Conservation (phyloP, 2,888 invertebrate genomes). For the Cancer borealis region DNA sequence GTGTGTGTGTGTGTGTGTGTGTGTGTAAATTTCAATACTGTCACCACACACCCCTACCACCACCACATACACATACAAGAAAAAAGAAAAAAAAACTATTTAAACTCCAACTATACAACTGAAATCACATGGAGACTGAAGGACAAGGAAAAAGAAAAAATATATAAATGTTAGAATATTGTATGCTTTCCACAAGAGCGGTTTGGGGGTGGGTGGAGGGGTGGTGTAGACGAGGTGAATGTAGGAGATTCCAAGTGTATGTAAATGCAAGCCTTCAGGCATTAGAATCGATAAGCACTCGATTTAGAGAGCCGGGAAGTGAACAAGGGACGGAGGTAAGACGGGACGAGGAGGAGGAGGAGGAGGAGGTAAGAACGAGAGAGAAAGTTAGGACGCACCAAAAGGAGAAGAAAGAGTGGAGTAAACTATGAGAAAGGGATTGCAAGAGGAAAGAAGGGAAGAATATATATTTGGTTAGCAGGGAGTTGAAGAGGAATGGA, state of each 20-base stretch:
- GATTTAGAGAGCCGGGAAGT: background rate
- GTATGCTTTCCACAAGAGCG: background rate
- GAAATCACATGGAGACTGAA: background rate
- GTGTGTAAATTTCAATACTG: no score
- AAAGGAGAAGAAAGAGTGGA: no score
- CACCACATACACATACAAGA: background rate
- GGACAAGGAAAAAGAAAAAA: background rate
- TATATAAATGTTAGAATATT: background rate
- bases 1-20: no score
- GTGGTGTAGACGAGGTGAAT: background rate
- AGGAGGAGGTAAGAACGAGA: background rate
- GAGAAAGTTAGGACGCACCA: background rate
- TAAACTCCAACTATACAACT: background rate
- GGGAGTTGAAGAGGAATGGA: background rate
- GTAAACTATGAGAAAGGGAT: background rate
- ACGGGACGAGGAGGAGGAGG: background rate
- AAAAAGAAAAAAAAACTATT: no score
- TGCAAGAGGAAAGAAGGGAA: background rate
- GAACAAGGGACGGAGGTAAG: background rate
- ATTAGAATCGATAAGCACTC: slow-evolving; percentile 5
- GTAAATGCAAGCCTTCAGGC: background rate
- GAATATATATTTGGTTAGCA: background rate
- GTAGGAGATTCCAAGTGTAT: slow-evolving; percentile 10
- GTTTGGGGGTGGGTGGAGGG: background rate
- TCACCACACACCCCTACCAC: no score